phyloP scores from a whole-genome alignment of 1,140 invertebrate species.

The Teleopsis dalmanni region DNA sequence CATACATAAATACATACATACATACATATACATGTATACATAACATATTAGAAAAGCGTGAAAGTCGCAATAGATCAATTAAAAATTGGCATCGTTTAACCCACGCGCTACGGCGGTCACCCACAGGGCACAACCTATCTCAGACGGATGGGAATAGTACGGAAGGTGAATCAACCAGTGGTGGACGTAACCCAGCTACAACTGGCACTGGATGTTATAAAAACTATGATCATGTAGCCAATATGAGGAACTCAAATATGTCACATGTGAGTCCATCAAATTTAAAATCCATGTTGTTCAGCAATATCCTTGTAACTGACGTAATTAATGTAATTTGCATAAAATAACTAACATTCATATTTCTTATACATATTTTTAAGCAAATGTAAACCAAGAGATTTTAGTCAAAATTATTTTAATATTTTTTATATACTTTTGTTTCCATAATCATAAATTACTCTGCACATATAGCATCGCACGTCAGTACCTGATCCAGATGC shows the following conservation, averaged over 20 bases:
- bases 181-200: conserved; percentile 57
- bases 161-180: conserved; percentile 66
- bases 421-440: neutral
- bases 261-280: conserved; percentile 49
- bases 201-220: conserved; percentile 75
- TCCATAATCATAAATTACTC: neutral
- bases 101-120: conserved; percentile 45
- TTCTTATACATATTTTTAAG: neutral
- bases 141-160: conserved; percentile 80
- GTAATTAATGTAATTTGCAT: conserved; percentile 2
- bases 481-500: conserved; percentile 39
- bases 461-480: conserved; percentile 24
- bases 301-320: neutral
- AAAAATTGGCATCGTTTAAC: conserved; percentile 46
- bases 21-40: conserved; percentile 10
- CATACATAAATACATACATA: conserved; percentile 13
- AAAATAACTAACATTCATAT: conserved; percentile 4
- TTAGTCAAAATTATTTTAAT: too few species aligned
- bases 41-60: conserved; percentile 38
- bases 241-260: conserved; percentile 56
- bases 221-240: conserved; percentile 69
- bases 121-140: conserved; percentile 82
- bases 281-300: neutral
- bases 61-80: conserved; percentile 44
- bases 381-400: too few species aligned